A percentile compares a stretch with the other conserved stretches of the same genome.
Evolutionary conservation across 30 jellyfish, hydroid and myxozoan genomes (phyloP).

Genomic region (Hydractinia echinata): DNA sequence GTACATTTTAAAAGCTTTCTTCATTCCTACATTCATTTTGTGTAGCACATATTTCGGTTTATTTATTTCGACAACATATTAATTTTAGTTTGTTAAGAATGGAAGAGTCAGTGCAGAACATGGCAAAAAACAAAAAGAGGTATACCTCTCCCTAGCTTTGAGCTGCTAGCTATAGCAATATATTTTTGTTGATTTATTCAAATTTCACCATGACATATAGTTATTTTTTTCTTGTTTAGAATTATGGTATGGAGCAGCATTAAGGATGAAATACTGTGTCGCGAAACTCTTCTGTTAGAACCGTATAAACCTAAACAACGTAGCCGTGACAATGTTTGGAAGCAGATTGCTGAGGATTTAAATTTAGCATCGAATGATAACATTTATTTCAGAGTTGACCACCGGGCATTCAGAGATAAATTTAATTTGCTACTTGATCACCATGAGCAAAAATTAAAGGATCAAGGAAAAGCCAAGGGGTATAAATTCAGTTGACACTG

Average conservation of each 20-base stretch:
- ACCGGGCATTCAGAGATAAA: conserved; percentile 39
- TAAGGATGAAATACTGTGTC: conserved; percentile 15
- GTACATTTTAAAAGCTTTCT: neutral
- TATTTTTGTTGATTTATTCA: neutral
- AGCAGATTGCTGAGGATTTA: conserved; percentile 21
- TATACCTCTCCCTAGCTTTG: too few species aligned
- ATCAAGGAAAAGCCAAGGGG: conserved; percentile 49
- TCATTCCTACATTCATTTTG: too few species aligned
- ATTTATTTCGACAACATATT: too few species aligned
- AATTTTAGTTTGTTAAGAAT: too few species aligned
- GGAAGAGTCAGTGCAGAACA: too few species aligned
- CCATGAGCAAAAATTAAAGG: conserved; percentile 1
- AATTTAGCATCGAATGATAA: conserved; percentile 21
- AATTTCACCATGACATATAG: neutral
- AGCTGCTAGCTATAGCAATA: neutral
- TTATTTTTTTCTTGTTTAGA: neutral
- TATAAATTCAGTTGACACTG: conserved; percentile 31
- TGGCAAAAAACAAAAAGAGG: too few species aligned
- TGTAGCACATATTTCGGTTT: too few species aligned
- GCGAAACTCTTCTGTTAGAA: conserved; percentile 21
- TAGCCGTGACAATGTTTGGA: conserved; percentile 40
- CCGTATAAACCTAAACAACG: conserved; percentile 17
- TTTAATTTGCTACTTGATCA: conserved; percentile 9
- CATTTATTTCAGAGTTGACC: conserved; percentile 21
- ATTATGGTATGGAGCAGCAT: conserved; percentile 23